These are phyloP conservation scores for Erebia palarica DNA, from an alignment of 2,888 invertebrate genomes.

Conservation along the genomic window DNA sequence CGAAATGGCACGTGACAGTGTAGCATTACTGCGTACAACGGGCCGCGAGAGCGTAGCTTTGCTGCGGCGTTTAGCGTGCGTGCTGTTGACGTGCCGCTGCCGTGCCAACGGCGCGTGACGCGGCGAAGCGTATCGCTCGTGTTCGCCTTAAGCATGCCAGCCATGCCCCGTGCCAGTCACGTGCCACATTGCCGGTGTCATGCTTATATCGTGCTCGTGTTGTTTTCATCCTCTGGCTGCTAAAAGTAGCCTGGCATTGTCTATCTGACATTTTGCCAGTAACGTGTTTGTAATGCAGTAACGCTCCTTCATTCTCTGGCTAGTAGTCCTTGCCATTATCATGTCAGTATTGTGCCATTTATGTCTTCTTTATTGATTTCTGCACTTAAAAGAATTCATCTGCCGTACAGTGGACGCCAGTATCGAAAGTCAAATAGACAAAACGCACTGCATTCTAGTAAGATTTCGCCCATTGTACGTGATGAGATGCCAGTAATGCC, in stretches of 20 bases:
- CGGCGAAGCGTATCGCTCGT: constrained; percentile 27
- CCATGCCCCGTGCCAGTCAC: constrained; percentile 9
- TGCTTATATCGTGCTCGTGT: not conserved
- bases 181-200: not conserved
- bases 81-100: constrained; percentile 44
- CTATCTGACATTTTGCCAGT: not conserved
- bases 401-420: not conserved
- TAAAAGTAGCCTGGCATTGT: constrained; percentile 2
- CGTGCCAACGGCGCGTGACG: constrained; percentile 41
- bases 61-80: constrained; percentile 82
- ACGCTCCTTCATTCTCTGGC: too few relatives aligned
- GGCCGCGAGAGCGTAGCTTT: constrained; percentile 22
- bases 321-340: not conserved
- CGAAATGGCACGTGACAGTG: constrained; percentile 19
- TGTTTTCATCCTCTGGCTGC: constrained; percentile 5
- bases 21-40: constrained; percentile 13
- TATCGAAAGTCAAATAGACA: not conserved
- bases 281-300: not conserved
- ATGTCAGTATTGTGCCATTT: not conserved
- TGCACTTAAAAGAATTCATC: not conserved
- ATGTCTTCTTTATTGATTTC: not conserved
- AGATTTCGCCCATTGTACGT: not conserved
- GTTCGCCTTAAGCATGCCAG: constrained; percentile 17
- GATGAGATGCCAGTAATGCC: not conserved
- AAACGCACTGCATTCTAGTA: too few relatives aligned